phyloP scores from a whole-genome alignment of 2,113 vertebrate genomes.

The Plecotus auritus region DNA sequence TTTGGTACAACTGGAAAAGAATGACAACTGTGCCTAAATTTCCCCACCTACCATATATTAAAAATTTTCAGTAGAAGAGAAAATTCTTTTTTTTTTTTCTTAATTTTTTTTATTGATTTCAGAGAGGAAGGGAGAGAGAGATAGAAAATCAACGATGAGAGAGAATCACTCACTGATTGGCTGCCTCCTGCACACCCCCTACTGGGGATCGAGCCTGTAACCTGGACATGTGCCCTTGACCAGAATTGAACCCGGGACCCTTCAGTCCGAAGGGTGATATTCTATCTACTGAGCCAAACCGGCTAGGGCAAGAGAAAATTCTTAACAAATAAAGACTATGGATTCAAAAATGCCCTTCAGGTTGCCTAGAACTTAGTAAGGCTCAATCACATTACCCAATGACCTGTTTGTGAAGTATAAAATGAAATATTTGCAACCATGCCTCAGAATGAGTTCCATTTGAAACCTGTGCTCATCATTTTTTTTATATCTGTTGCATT shows the following conservation, averaged over 20 bases:
- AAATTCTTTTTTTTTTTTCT: not conserved
- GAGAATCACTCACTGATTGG: too few species aligned
- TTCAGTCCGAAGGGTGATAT: too few species aligned
- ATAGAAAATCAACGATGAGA: too few species aligned
- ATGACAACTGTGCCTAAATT: slow-evolving; percentile 22
- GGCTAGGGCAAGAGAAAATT: not conserved
- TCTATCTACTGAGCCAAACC: too few species aligned
- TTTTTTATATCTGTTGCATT: not conserved
- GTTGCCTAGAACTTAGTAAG: not conserved
- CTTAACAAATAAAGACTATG: slow-evolving; percentile 36
- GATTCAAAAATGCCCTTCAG: slow-evolving; percentile 23
- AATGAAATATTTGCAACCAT: slow-evolving; percentile 14
- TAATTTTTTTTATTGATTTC: too few species aligned
- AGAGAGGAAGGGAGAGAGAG: too few species aligned
- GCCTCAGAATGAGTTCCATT: slow-evolving; percentile 8
- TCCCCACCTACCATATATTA: slow-evolving; percentile 19
- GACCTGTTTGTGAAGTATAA: slow-evolving; percentile 19
- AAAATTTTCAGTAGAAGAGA: slow-evolving; percentile 12
- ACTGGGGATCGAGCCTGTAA: too few species aligned
- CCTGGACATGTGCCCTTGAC: too few species aligned
- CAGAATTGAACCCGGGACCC: too few species aligned
- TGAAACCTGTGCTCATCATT: slow-evolving; percentile 28
- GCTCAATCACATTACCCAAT: not conserved
- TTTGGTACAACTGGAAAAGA: not conserved
- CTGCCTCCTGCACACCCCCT: too few species aligned